Percentiles rank a stretch among this genome's conserved stretches.
Evolutionary conservation across 2,797 vertebrate genomes (phyloP).

Genomic region (Petrocephalus schoutedeni): DNA sequence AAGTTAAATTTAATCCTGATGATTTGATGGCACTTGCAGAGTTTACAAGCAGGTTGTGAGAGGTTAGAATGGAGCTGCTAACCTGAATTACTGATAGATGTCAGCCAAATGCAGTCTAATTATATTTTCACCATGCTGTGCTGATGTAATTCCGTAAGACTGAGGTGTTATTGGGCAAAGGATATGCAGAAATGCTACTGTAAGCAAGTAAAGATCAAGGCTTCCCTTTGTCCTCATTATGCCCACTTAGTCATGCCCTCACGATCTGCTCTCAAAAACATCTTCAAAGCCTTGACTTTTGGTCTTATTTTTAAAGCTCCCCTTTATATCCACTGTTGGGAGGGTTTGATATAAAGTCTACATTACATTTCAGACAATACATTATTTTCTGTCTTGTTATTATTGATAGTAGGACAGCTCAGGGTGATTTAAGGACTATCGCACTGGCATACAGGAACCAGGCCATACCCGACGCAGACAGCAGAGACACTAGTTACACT

Average conservation of each 20-base stretch:
- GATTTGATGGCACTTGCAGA: conserved; percentile 1
- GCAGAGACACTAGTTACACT: background rate
- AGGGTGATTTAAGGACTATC: background rate
- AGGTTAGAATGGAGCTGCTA: background rate
- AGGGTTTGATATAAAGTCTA: background rate
- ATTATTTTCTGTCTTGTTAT: background rate
- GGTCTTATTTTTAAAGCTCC: background rate
- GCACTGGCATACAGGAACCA: background rate
- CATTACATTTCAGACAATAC: background rate
- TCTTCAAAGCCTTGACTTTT: background rate
- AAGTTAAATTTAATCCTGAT: conserved; percentile 22
- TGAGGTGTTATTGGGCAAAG: background rate
- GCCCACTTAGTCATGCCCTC: background rate
- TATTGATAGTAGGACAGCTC: background rate
- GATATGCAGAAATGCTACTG: background rate
- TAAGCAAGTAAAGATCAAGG: background rate
- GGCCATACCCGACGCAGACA: background rate
- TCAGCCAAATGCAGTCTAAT: background rate
- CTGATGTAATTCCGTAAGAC: background rate
- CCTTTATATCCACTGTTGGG: background rate
- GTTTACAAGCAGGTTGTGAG: background rate
- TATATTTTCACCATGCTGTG: background rate
- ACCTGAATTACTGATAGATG: conserved; percentile 10
- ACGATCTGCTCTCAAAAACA: background rate
- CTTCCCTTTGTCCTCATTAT: background rate